Conservation (phyloP, 1,140 invertebrate species). For the Drosophila busckii region DNA sequence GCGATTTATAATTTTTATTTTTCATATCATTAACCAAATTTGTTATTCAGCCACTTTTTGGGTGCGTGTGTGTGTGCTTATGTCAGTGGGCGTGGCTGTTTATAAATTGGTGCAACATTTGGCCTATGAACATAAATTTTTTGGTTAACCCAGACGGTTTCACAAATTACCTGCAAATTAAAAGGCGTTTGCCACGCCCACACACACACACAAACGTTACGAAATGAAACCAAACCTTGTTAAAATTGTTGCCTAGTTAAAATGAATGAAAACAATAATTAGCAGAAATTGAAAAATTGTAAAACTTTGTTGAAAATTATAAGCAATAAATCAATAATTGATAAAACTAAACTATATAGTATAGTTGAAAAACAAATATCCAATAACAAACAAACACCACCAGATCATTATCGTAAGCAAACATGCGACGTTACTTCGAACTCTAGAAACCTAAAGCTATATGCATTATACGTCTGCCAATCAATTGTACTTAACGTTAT, state of each 20-base stretch:
- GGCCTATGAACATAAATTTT: too few species aligned
- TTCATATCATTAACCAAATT: too few species aligned
- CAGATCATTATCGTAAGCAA: slow-evolving; percentile 18
- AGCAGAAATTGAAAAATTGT: slow-evolving; percentile 34
- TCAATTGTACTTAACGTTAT: too few species aligned
- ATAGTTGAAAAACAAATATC: slow-evolving; percentile 61
- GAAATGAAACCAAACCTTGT: too few species aligned
- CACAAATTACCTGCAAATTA: slow-evolving; percentile 71
- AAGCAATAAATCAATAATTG: slow-evolving; percentile 69
- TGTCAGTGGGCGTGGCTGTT: slow-evolving; percentile 17
- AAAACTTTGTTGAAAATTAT: slow-evolving; percentile 49
- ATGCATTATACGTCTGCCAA: too few species aligned
- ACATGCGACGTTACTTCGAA: too few species aligned
- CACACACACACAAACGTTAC: too few species aligned
- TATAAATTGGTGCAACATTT: slow-evolving; percentile 64
- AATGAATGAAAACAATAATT: slow-evolving; percentile 76
- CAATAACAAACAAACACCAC: slow-evolving; percentile 48
- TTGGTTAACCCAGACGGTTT: slow-evolving; percentile 76
- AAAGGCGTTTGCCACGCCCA: slow-evolving; percentile 3
- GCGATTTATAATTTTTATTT: slow-evolving; percentile 36
- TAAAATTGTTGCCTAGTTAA: slow-evolving; percentile 74
- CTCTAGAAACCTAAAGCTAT: too few species aligned
- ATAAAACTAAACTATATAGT: too few species aligned
- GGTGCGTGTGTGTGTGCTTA: slow-evolving; percentile 1
- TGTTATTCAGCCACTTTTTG: too few species aligned